phyloP scores from a whole-genome alignment of 2,888 invertebrate genomes.

The Diadromus collaris region DNA sequence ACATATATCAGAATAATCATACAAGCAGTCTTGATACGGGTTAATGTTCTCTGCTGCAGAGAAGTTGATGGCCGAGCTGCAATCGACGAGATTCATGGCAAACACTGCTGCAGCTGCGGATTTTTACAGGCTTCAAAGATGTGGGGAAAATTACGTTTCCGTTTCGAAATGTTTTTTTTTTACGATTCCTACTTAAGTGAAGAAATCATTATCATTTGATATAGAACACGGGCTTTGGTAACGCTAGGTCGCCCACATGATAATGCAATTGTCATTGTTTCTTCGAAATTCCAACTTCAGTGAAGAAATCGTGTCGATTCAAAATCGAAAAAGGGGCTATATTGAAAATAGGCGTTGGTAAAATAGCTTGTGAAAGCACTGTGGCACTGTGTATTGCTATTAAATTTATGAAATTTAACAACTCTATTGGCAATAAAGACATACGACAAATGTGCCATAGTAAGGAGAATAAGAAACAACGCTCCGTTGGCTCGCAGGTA shows the following conservation, averaged over 20 bases:
- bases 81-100: slow-evolving; percentile 36
- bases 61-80: slow-evolving; percentile 17
- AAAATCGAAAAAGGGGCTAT: too few species aligned
- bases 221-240: too few species aligned
- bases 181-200: background rate
- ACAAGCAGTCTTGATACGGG: slow-evolving; percentile 39
- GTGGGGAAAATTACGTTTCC: slow-evolving; percentile 1
- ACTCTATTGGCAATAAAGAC: too few species aligned
- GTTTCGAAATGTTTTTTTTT: background rate
- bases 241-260: too few species aligned
- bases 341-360: too few species aligned
- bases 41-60: slow-evolving; percentile 18
- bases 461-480: slow-evolving; percentile 73
- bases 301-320: too few species aligned
- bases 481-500: slow-evolving; percentile 64
- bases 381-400: too few species aligned
- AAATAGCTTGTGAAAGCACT: too few species aligned
- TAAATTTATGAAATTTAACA: too few species aligned
- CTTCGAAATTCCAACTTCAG: too few species aligned
- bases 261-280: too few species aligned
- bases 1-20: slow-evolving; percentile 73
- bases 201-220: background rate
- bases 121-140: slow-evolving; percentile 26
- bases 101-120: slow-evolving; percentile 17
- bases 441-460: background rate